Conservation (phyloP, 2,888 invertebrate genomes). For the Eilema griseolum region DNA sequence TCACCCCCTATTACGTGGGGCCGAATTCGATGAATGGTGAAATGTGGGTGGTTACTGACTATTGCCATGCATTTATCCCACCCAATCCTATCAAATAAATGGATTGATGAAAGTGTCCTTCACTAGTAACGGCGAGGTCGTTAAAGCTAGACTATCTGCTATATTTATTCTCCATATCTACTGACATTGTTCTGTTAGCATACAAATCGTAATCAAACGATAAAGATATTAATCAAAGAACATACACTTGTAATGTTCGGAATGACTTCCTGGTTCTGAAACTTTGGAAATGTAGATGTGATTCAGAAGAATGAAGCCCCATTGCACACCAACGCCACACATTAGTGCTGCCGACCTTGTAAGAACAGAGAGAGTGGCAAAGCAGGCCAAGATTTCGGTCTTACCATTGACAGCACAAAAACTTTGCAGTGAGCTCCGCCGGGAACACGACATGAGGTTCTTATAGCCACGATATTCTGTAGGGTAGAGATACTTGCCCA, state of each 20-base stretch:
- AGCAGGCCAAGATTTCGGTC: too few species aligned
- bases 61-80: too few species aligned
- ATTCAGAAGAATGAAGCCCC: conserved; percentile 67
- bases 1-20: too few species aligned
- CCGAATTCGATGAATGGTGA: too few species aligned
- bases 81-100: neutral
- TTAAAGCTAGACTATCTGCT: neutral
- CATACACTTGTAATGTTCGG: conserved; percentile 62
- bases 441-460: too few species aligned
- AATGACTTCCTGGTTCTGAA: conserved; percentile 58
- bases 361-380: too few species aligned
- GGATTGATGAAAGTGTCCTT: neutral
- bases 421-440: too few species aligned
- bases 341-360: too few species aligned
- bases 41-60: too few species aligned
- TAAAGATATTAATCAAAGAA: conserved; percentile 52
- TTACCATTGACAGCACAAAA: too few species aligned
- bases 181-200: neutral
- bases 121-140: neutral
- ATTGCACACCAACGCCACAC: conserved; percentile 65
- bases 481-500: too few species aligned
- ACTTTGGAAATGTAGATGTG: conserved; percentile 62
- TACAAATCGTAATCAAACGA: neutral
- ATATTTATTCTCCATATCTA: neutral
- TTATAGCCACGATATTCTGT: too few species aligned